Percentiles rank a stretch among this genome's conserved stretches.
Conservation (phyloP, 1,140 invertebrate species). For the Nebria ingens region DNA sequence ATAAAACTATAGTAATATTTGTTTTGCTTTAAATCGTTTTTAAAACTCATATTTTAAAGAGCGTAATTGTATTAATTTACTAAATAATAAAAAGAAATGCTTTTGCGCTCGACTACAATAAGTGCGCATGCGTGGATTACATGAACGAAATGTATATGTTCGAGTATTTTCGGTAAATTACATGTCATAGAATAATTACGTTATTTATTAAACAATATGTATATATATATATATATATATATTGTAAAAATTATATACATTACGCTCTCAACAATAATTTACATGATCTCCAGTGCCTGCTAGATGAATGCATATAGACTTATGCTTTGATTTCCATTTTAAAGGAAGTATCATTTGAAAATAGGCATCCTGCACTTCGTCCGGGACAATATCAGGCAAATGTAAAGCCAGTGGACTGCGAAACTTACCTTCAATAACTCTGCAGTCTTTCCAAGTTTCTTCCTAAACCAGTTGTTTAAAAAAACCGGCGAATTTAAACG, state of each 20-base stretch:
- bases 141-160: not conserved
- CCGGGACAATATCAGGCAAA: constrained; percentile 78
- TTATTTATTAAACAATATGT: constrained; percentile 10
- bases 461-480: constrained; percentile 45
- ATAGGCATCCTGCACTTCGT: constrained; percentile 66
- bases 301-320: constrained; percentile 86
- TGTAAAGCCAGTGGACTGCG: constrained; percentile 71
- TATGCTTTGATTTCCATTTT: constrained; percentile 60
- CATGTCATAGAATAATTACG: not conserved
- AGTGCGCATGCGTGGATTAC: too few species aligned
- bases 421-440: constrained; percentile 80
- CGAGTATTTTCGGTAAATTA: not conserved
- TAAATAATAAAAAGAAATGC: not conserved
- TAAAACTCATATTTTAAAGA: constrained; percentile 12
- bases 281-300: constrained; percentile 99
- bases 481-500: constrained; percentile 2
- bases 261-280: constrained; percentile 33
- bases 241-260: too few species aligned
- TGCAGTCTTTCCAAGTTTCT: constrained; percentile 61
- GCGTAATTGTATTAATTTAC: not conserved
- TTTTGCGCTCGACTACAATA: too few species aligned
- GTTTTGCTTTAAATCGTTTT: constrained; percentile 15
- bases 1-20: constrained; percentile 61
- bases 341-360: constrained; percentile 80
- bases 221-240: too few species aligned